A percentile compares a stretch with the other conserved stretches of the same genome.
Evolutionary conservation across 2,888 invertebrate species (phyloP).

Genomic region (Nasonia oneida): DNA sequence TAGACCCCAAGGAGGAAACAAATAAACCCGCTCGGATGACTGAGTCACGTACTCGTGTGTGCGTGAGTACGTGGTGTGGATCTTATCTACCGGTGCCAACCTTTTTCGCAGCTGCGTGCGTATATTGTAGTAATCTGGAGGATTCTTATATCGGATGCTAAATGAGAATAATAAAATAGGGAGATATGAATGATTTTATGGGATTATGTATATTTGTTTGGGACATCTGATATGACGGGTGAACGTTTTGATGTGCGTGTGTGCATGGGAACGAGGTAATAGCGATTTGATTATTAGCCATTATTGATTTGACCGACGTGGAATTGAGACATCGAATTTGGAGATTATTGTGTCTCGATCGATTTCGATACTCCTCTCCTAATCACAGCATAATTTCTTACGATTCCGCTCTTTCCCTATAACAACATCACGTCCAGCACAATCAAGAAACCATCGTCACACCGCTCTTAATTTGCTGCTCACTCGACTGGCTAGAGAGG

Average conservation of each 20-base stretch:
- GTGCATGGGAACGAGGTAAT: neutral
- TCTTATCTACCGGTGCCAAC: neutral
- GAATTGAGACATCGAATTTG: neutral
- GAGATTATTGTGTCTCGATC: neutral
- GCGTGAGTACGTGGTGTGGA: neutral
- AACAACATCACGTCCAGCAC: too few relatives aligned
- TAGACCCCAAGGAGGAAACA: neutral
- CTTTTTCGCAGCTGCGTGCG: neutral
- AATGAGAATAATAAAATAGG: neutral
- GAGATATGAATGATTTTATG: neutral
- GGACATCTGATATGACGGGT: neutral
- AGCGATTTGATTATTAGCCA: neutral
- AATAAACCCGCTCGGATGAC: neutral
- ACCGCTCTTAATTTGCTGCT: neutral
- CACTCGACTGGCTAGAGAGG: neutral
- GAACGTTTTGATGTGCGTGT: neutral
- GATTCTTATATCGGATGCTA: neutral
- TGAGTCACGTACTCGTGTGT: neutral
- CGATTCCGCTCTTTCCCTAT: too few relatives aligned
- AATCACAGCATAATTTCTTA: too few relatives aligned
- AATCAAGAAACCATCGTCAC: too few relatives aligned
- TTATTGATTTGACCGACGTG: neutral
- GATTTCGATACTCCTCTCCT: too few relatives aligned
- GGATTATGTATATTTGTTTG: neutral
- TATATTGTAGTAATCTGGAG: neutral